Base-by-base conservation (phyloP, 2,888 invertebrate genomes). In the Trissoscelio sp. region DNA sequence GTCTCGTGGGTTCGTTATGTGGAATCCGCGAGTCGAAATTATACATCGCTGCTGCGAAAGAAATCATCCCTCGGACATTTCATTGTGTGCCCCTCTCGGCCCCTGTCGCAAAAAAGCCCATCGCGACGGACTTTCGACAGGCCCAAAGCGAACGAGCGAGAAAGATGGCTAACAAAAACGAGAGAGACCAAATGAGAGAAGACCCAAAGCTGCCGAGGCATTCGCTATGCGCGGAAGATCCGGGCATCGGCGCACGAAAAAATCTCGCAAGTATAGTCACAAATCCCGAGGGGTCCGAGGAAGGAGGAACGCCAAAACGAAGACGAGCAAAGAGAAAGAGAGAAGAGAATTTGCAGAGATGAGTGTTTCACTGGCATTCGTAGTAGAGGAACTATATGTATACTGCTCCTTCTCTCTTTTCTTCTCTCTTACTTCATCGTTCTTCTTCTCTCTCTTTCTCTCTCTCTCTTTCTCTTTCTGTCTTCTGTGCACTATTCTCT, bases 251-350 rank as follows among this genome's bases (percentile, higher is more conserved):
- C 62, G 73, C 42, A 60, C 60, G 85, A 86, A 88, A 88, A 88
- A 88, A 88, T 87, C 79, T 83, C 79, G 83, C 81, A 86, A 86
- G 85, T 85, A 84, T 84, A 84, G 86, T 86, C 83, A 62, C 69
- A 77, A 77, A 77, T 69, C 69, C 67, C 28, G 57, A 39, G 66
- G 39, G 44, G 28, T 22, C 9, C 11, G 44, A 18, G 18, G 44
- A 18, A 2, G 18, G 34, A 18, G 53, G 73, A 55, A 70, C 14
- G n/a, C n/a, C n/a, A n/a, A n/a, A n/a, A n/a, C n/a, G n/a, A 31
- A 53, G 42, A 51, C 57, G 31, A 42, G 79, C 53, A 51, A 60
- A 48, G 74, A 55, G 73, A 67, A 83, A 75, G 53, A 67, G 70
- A 20, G 16, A 18, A 62, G 44, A 62, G 86, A 83, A 86, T 87